Evolutionary conservation across 2,888 invertebrate genomes (phyloP), one percentile per base, ranked within the genome.

Genomic region (Macaria notata): DNA sequence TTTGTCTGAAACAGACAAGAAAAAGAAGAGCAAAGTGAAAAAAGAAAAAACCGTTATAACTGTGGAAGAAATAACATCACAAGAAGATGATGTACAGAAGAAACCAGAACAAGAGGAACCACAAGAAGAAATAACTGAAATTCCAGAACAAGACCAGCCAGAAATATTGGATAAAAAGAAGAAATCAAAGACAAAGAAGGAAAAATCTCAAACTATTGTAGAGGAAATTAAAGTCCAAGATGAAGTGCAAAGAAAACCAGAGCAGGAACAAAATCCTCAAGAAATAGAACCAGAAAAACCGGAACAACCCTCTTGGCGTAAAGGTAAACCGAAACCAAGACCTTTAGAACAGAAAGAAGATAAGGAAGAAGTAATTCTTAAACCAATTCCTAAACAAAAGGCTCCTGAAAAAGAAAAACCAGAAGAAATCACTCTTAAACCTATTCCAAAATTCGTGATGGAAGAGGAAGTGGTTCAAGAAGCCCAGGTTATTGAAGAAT

Each of bases 371-470:
- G 74, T 93, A 0, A 74, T 79, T 31, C 78, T 93, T 0, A 93
- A 93, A 59, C 92, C 93, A 0, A 68, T 86, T 38, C 73, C 74
- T 7, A 77, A 73, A 63, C 65, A 77, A 5, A 61, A 81, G 7
- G 77, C 81, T 61, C 78, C 90, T 83, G 48, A 92, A 82, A 84
- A 92, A 88, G 62, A 87, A 85, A 88, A 89, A 66, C 76, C 84
- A 9, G 83, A 88, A 66, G 85, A 89, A 66, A 78, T 88, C 0
- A 68, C 71, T 4, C 68, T 90, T 0, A 92, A 92, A 63, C 88
- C 88, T 29, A 63, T 83, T 49, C 73, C 72, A 41, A 71, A 50
- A 76, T 43, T 76, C 73, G 52, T 68, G 66, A 47, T 56, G 49
- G 81, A 86, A 65, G 88, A 92, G 56, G 65, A 47, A 9, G 41